phyloP scores from a whole-genome alignment of 2,888 invertebrate species.

The Melieria omissa region DNA sequence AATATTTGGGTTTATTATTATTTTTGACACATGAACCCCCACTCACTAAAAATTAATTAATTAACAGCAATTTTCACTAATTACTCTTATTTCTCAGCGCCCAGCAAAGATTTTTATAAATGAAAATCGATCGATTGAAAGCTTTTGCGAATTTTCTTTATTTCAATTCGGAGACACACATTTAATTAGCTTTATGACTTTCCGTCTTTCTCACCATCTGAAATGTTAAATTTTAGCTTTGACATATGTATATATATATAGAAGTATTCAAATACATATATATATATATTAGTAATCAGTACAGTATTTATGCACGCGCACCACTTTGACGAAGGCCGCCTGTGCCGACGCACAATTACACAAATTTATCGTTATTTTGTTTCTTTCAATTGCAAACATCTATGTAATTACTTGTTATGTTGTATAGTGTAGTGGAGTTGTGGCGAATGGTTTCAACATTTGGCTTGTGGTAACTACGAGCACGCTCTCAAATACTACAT shows the following conservation, averaged over 20 bases:
- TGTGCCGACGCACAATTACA: no score
- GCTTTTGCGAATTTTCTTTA: slow-evolving; percentile 54
- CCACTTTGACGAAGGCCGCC: no score
- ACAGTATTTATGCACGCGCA: no score
- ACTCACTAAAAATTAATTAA: not conserved
- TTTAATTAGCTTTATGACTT: slow-evolving; percentile 10
- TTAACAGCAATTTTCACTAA: not conserved
- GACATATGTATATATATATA: not conserved
- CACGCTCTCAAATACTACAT: not conserved
- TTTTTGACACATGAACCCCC: no score
- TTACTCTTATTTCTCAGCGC: not conserved
- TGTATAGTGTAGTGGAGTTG: slow-evolving; percentile 18
- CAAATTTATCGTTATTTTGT: no score
- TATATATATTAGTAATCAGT: not conserved
- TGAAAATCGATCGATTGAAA: not conserved
- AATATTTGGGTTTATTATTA: no score
- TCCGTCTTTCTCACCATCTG: no score
- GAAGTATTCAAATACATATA: not conserved
- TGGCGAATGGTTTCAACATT: slow-evolving; percentile 23
- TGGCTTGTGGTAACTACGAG: slow-evolving; percentile 20
- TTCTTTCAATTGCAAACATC: no score
- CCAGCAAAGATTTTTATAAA: not conserved
- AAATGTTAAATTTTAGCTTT: no score
- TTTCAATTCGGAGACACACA: slow-evolving; percentile 58
- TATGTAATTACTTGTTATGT: not conserved